These are phyloP conservation scores for Ispidina picta DNA, from an alignment of 2,797 vertebrate species.

Conservation along the genomic window DNA sequence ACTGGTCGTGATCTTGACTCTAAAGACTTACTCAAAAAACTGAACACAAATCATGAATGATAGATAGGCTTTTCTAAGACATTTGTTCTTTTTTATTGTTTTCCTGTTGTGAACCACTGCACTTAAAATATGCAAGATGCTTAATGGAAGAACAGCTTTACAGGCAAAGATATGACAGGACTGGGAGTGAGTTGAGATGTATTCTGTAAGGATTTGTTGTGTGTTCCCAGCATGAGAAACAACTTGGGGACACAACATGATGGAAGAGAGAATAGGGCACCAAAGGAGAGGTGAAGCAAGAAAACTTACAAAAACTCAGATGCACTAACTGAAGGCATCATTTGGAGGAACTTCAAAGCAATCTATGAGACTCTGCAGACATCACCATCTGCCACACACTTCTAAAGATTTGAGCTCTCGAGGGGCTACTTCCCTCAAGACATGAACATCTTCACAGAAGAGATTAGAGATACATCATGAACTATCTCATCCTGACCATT, in stretches of 20 bases:
- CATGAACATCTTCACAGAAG: constrained; percentile 40
- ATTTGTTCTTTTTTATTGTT: constrained; percentile 19
- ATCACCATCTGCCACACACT: constrained; percentile 46
- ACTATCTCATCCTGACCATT: constrained; percentile 40
- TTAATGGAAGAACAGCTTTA: constrained; percentile 17
- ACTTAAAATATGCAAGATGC: constrained; percentile 38
- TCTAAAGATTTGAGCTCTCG: constrained; percentile 32
- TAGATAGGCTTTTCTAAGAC: not conserved
- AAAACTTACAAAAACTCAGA: not conserved
- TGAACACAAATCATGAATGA: not conserved
- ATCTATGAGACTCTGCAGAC: not conserved
- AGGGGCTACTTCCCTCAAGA: constrained; percentile 46
- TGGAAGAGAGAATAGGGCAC: not conserved
- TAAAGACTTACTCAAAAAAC: not conserved
- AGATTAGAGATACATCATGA: constrained; percentile 56
- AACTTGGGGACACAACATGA: not conserved
- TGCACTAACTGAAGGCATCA: not conserved
- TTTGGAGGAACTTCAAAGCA: constrained; percentile 51
- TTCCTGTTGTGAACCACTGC: not conserved
- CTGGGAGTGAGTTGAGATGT: not conserved
- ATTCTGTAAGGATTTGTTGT: not conserved
- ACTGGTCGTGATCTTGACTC: not conserved
- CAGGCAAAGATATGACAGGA: not conserved
- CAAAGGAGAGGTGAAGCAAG: not conserved
- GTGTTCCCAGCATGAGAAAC: not conserved